Base-by-base conservation (phyloP, 2,797 vertebrate species). In the Ctenochaetus hawaiiensis region DNA sequence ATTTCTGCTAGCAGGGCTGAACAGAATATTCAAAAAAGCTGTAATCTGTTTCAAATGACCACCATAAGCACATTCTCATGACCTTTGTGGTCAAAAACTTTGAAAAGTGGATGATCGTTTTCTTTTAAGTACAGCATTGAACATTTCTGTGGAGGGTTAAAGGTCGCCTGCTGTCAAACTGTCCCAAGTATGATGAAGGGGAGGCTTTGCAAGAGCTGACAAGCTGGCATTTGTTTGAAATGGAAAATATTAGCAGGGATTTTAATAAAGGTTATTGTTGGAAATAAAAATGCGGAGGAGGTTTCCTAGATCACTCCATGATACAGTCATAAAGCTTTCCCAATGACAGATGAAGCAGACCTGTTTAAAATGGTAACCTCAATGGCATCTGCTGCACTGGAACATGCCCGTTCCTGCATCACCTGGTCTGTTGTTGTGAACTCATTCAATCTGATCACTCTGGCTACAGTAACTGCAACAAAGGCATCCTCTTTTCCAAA, bases 341-440 rank as follows among this genome's bases (percentile, higher is more conserved):
- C 39, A 37, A 23, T 41, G 51, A 54, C 53, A 43, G 14, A 59
- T 26, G 16, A 66, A 39, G 52, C 39, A 13, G 56, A 9, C n/a
- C n/a, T 22, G 6, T 69, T 63, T 74, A 5, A 72, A 65, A 49
- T 6, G 16, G 71, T 37, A 65, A 73, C 41, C 47, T 17, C 66
- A 53, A 12, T 12, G 47, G 60, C 69, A 47, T 74, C 49, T 51
- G 44, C 61, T 57, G 30, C 39, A 8, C 6, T 23, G 14, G 67
- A 64, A 67, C 83, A 30, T 72, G 86, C 67, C 48, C 49, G 1
- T 61, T 87, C 87, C 23, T 78, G 82, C 65, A 52, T 51, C 78
- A 39, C 34, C 39, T 37, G 22, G 43, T 10, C 20, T 49, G 39
- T 41, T 8, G 18, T 1, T 49, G 39, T 71, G 70, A 81, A 45